Percentiles rank a stretch among this genome's conserved stretches.
Conservation (phyloP, 2,797 vertebrate species). For the Chromobotia macracanthus region DNA sequence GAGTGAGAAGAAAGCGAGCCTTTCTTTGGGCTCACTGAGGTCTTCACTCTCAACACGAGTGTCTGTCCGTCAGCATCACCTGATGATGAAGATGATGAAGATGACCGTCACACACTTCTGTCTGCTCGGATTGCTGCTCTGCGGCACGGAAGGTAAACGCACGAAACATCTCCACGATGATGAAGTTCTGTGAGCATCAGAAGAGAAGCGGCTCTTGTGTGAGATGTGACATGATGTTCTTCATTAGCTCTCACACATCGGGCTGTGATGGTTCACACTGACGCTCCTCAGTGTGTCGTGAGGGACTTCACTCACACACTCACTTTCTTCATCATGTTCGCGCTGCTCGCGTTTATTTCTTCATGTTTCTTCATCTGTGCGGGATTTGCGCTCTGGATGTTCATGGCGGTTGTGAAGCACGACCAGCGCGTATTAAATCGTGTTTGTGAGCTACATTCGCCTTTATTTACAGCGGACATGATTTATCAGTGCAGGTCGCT, state of each 20-base stretch:
- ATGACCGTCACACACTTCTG: constrained; percentile 84
- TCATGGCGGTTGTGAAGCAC: constrained; percentile 15
- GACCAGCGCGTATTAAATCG: constrained; percentile 21
- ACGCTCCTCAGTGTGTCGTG: no score
- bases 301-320: no score
- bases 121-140: constrained; percentile 89
- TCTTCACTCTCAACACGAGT: constrained; percentile 68
- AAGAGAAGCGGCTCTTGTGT: no score
- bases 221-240: no score
- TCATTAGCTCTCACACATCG: no score
- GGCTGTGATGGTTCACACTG: no score
- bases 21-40: constrained; percentile 64
- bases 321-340: no score
- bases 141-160: constrained; percentile 87
- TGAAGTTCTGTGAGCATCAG: no score
- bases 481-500: no score
- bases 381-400: constrained; percentile 21
- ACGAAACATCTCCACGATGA: constrained; percentile 4
- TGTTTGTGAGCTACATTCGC: no score
- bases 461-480: constrained; percentile 4
- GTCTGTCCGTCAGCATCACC: constrained; percentile 76
- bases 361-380: neutral
- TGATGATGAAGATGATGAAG: constrained; percentile 66
- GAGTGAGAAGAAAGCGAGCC: constrained; percentile 65
- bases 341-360: neutral